Conservation (phyloP, 2,888 invertebrate genomes). For the Caenorhabditis sp. region DNA sequence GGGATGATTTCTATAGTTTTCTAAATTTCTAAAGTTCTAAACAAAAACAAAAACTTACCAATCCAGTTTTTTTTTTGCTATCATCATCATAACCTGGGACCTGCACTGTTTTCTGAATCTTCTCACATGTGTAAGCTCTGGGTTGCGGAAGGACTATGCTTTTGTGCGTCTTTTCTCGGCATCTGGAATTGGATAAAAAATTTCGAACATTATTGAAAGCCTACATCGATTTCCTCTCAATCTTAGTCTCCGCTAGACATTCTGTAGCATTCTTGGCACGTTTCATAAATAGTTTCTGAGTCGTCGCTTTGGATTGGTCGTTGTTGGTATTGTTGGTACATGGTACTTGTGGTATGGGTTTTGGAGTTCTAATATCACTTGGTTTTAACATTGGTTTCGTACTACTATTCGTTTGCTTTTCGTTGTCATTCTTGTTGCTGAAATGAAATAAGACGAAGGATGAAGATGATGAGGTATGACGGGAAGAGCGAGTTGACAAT, state of each 20-base stretch:
- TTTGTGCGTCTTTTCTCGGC: conserved; percentile 66
- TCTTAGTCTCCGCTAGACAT: conserved; percentile 70
- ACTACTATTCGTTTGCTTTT: conserved; percentile 16
- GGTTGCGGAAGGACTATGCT: conserved; percentile 58
- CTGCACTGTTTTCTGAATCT: conserved; percentile 59
- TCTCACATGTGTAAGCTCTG: conserved; percentile 37
- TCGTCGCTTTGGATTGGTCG: conserved; percentile 16
- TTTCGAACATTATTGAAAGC: conserved; percentile 24
- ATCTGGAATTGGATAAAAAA: conserved; percentile 51
- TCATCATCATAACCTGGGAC: conserved; percentile 13
- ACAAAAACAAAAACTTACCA: background rate
- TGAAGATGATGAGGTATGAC: background rate
- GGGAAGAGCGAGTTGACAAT: conserved; percentile 24
- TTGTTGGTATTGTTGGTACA: too few relatives aligned
- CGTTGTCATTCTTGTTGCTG: conserved; percentile 41
- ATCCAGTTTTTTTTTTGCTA: too few relatives aligned
- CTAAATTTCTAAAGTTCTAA: conserved; percentile 1
- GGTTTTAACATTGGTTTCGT: background rate
- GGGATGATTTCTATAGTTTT: background rate
- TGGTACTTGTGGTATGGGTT: background rate
- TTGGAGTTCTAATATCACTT: background rate
- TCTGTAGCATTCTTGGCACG: conserved; percentile 55
- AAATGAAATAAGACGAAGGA: conserved; percentile 13
- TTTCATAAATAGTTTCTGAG: conserved; percentile 58
- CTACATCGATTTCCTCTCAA: conserved; percentile 68